Evolutionary conservation across 2,888 invertebrate species (phyloP), one percentile per base, ranked within the genome.

Genomic region (Cephus nigrinus): DNA sequence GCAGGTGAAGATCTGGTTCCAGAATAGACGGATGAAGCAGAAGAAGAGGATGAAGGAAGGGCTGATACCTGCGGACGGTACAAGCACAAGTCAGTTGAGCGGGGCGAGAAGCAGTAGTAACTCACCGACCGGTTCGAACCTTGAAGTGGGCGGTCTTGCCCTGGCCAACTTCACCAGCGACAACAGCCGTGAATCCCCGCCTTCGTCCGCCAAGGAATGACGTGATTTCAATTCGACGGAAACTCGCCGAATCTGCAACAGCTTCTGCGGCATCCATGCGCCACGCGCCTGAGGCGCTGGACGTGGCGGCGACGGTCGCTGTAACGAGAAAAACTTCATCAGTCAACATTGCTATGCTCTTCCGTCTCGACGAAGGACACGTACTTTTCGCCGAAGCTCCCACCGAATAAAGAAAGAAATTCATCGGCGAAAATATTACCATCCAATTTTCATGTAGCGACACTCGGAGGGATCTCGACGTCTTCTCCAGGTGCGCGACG

Each of bases 1-100:
- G 1, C 99, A 99, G 93, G 96, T 97, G 68, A 98, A 98, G 92
- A 98, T 99, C 85, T 99, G 99, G 99, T 99, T 99, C 91, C 99
- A 99, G 92, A 99, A 99, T 91, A 94, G 99, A 85, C 94, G 99
- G 86, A 99, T 99, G 99, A 99, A 99, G 92, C 98, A 98, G 91
- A 98, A 98, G 94, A 98, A 99, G 91, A 93, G 98, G 82, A 97
- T 98, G 93, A 98, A 98, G 93, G 98, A 98, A 89, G 98, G 98
- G 0, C 93, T 97, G 11, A 95, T 97, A 82, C 94, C 94, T 30
- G 92, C 94, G 71, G 95, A 95, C 85, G 86, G 89, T 78, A 86
- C 87, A 80, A 87, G 88, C 79, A 86, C 87, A 79, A 88, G 91
- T 79, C 91, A 82, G 94, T 80, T 90, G 55, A 82, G 88, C 30